phyloP scores from a whole-genome alignment of 2,888 invertebrate species.

The Cotesia congregata region DNA sequence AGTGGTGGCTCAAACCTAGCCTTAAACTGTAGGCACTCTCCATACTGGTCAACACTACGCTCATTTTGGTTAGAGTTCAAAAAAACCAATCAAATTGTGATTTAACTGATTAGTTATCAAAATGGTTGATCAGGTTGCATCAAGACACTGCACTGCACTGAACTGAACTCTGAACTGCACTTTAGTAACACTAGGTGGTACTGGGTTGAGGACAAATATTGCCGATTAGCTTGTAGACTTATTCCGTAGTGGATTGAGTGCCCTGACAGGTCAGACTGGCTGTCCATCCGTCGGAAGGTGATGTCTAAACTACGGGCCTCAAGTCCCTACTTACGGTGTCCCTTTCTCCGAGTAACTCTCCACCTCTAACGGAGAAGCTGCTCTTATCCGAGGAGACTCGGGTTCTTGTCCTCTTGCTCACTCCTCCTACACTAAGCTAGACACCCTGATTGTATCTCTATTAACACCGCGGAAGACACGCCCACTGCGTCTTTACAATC shows the following conservation, averaged over 20 bases:
- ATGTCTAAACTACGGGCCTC: constrained; percentile 70
- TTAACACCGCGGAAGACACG: constrained; percentile 65
- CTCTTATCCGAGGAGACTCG: not conserved
- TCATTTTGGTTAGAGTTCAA: constrained; percentile 51
- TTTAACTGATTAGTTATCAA: too few species aligned
- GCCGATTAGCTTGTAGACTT: constrained; percentile 56
- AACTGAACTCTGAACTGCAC: too few species aligned
- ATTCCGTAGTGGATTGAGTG: constrained; percentile 66
- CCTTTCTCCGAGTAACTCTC: constrained; percentile 47
- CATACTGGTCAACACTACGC: constrained; percentile 63
- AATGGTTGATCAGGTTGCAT: too few species aligned
- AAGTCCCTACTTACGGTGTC: constrained; percentile 66
- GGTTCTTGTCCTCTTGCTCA: constrained; percentile 48
- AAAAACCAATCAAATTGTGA: too few species aligned
- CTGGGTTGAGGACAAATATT: constrained; percentile 25
- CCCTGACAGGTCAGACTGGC: constrained; percentile 70
- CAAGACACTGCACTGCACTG: too few species aligned
- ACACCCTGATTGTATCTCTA: constrained; percentile 71
- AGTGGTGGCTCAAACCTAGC: constrained; percentile 55
- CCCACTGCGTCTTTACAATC: constrained; percentile 53
- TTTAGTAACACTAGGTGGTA: not conserved
- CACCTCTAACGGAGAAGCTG: constrained; percentile 3
- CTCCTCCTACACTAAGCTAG: constrained; percentile 66
- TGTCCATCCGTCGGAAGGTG: constrained; percentile 70
- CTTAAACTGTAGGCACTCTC: constrained; percentile 61